A percentile compares a stretch with the other conserved stretches of the same genome.
These are phyloP conservation scores for Hirtodrosophila alboralis DNA, from an alignment of 2,888 invertebrate genomes.

Conservation along the genomic window DNA sequence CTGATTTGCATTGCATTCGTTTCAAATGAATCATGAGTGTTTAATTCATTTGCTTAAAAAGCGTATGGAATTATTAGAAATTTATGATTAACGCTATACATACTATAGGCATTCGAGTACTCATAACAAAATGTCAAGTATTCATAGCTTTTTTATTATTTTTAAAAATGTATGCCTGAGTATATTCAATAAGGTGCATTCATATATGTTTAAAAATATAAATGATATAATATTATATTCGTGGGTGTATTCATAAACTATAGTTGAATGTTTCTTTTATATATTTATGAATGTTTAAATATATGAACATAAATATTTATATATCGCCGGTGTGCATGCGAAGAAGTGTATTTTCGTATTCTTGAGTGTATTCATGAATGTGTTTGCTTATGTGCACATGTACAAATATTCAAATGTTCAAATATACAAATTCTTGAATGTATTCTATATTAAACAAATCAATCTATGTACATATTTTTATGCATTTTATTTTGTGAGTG, in stretches of 20 bases:
- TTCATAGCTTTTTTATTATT: too few relatives aligned
- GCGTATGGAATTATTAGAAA: slow-evolving; percentile 1
- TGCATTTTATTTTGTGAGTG: too few relatives aligned
- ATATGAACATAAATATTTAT: too few relatives aligned
- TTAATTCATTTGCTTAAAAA: slow-evolving; percentile 9
- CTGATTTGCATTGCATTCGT: slow-evolving; percentile 1
- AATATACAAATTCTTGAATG: not conserved
- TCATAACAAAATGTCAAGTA: too few relatives aligned
- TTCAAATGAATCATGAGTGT: not conserved
- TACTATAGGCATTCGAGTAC: too few relatives aligned
- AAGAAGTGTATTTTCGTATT: not conserved
- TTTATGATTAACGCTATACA: too few relatives aligned
- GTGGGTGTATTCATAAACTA: too few relatives aligned
- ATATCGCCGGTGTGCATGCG: too few relatives aligned
- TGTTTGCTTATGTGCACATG: not conserved
- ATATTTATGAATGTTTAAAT: too few relatives aligned
- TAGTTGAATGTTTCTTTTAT: too few relatives aligned
- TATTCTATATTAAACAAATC: too few relatives aligned
- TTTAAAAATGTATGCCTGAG: not conserved
- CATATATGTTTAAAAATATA: not conserved
- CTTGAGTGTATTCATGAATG: not conserved
- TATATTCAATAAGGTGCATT: not conserved
- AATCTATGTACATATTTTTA: too few relatives aligned
- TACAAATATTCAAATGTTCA: not conserved
- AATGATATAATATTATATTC: not conserved